These are phyloP conservation scores for Orycteropus afer DNA, from an alignment of 2,113 vertebrate species.

Conservation along the genomic window DNA sequence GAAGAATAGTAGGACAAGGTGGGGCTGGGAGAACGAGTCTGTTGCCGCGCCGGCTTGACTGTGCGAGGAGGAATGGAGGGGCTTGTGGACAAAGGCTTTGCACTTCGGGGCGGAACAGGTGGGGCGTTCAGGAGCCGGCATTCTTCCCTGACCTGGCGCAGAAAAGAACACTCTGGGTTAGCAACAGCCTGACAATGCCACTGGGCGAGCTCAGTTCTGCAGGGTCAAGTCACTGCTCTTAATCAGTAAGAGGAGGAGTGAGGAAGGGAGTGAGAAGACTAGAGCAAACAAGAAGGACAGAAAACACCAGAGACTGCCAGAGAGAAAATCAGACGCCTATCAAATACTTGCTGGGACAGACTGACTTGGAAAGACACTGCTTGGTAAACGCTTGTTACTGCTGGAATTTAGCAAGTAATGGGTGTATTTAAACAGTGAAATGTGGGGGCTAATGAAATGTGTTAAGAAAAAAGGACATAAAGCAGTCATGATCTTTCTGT, in stretches of 20 bases:
- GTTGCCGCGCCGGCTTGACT: slow-evolving; percentile 91
- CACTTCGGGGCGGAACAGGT: slow-evolving; percentile 95
- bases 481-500: neutral
- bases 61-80: slow-evolving; percentile 89
- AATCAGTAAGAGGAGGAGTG: neutral
- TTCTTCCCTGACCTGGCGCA: slow-evolving; percentile 95
- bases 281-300: neutral
- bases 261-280: neutral
- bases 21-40: slow-evolving; percentile 96
- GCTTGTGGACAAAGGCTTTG: slow-evolving; percentile 91
- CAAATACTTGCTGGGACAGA: neutral
- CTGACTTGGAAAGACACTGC: neutral
- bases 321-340: neutral
- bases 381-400: neutral
- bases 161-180: slow-evolving; percentile 75
- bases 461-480: neutral
- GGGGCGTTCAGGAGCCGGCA: slow-evolving; percentile 98
- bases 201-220: neutral
- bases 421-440: neutral
- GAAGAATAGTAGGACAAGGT: slow-evolving; percentile 99
- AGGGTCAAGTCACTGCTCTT: slow-evolving; percentile 14
- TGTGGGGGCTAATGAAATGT: accelerated
- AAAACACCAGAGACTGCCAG: neutral
- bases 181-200: slow-evolving; percentile 33
- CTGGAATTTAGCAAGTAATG: neutral